Evolutionary conservation across 2,797 vertebrate species (phyloP), one percentile per base, ranked within the genome.

Genomic region (Pseudomugil gertrudae): DNA sequence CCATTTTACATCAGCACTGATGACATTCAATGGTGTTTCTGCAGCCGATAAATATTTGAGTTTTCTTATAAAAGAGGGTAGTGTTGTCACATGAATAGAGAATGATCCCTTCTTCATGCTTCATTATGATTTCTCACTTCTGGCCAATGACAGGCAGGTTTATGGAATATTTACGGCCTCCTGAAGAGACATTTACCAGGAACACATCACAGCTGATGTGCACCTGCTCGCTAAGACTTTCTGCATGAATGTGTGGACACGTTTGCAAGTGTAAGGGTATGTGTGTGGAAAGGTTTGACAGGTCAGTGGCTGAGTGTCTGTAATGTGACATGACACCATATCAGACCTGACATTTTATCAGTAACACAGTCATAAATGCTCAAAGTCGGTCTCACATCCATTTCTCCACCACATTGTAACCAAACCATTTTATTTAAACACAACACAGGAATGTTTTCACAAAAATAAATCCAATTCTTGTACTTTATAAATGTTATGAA

Each of bases 11-110:
- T 66, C 87, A 15, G 90, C 91, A 88, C 87, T 89, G 40, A 92
- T 94, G 92, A 94, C 94, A 94, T 90, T 54, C 90, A 94, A 93
- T 91, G 93, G 92, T 94, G 95, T 32, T 95, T 67, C 94, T 93
- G 92, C 45, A 66, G 91, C 92, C 94, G 95, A 96, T 96, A 95
- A 96, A 97, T 96, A 96, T 96, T 96, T 96, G 93, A 96, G 93
- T 94, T 95, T 95, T 92, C 93, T 95, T 94, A 94, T 94, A 90
- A 94, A 95, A 94, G 91, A 92, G 91, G 92, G 91, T 94, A 95
- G 95, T 94, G 93, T 93, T 95, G 95, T 95, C 94, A 94, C 94
- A 95, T 94, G 94, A 96, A 96, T 95, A 95, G 94, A 94, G 92
- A 95, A 96, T 95, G 95, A 95, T 95, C 94, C 93, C 92, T 94